Base-by-base conservation (phyloP, 37 sponge, comb jelly and placozoan genomes). In the Eunapius fragilis region DNA sequence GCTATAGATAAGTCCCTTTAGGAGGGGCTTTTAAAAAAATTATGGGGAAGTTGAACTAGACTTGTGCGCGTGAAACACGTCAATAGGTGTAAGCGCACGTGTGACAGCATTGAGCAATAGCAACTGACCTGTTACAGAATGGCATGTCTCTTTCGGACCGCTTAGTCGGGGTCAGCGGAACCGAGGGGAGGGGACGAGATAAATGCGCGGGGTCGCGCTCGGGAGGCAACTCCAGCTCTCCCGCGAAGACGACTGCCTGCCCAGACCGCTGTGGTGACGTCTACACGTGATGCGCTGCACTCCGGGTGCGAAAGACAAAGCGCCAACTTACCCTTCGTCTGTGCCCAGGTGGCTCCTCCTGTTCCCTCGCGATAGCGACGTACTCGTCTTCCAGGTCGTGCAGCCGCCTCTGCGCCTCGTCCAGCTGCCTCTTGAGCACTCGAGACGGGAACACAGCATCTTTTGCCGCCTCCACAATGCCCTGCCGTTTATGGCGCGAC, bases 391-490 rank as follows among this genome's bases (percentile, higher is more conserved):
- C 90, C 82, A 93, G 83, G 36, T 77, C 76, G 49, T 36, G 70
- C 87, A 93, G 48, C 33, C 78, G 71, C 36, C 50, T n/a, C 68
- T 93, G 87, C 0, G 94, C 91, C 37, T 77, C 81, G 27, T 87
- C 87, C 49, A 93, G 81, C 79, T 93, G 87, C 26, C 87, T 48
- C 31, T 76, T 72, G 28, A 93, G 72, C 14, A 50, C 70, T 0
- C 88, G 86, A 25, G 94, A 87, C 0, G 94, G 94, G 36, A 93
- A 93, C 67, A 93, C 70, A 22, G 72, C 74, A 26, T 93, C 87
- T 58, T 87, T 93, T 25, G 90, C 94, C 9, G 45, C 68, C n/a
- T 89, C 87, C 25, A 93, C 76, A 19, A 58, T 58, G 58, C 58
- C 58, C 19, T 58, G 58, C 14, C 58, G 58, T 58, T 58, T 58